Evolutionary conservation across 2,113 vertebrate species (phyloP).

Genomic region (Oryzias curvinotus): DNA sequence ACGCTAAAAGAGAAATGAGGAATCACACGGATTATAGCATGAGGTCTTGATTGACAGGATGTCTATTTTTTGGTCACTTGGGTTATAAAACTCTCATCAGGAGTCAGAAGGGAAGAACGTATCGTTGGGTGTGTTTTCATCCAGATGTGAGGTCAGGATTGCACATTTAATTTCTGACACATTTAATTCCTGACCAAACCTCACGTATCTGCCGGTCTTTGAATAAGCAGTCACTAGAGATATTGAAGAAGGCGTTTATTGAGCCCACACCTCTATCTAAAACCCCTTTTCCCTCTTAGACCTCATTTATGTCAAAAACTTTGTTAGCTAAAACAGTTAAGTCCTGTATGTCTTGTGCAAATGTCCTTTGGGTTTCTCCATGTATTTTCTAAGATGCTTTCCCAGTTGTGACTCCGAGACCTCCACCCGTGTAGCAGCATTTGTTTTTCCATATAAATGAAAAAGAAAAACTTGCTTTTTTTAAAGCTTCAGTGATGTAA

Average conservation of each 20-base stretch:
- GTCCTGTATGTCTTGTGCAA: constrained; percentile 14
- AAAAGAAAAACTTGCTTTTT: constrained; percentile 43
- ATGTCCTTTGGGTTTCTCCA: constrained; percentile 21
- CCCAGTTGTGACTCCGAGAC: constrained; percentile 13
- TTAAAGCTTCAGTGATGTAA: neutral
- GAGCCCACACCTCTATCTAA: constrained; percentile 7
- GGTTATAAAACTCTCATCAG: constrained; percentile 31
- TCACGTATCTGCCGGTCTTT: neutral
- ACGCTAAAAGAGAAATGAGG: constrained; percentile 5
- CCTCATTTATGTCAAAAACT: constrained; percentile 10
- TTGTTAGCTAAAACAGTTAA: constrained; percentile 12
- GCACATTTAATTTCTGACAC: neutral
- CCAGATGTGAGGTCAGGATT: neutral
- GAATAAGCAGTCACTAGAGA: neutral
- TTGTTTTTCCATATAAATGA: constrained; percentile 46
- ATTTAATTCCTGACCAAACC: constrained; percentile 1
- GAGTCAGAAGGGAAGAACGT: constrained; percentile 13
- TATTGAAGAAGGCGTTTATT: neutral
- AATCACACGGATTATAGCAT: neutral
- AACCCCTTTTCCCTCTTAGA: neutral
- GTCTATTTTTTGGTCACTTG: neutral
- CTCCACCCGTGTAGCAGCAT: constrained; percentile 37
- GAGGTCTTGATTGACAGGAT: neutral
- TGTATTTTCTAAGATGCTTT: constrained; percentile 25
- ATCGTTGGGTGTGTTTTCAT: constrained; percentile 7